phyloP scores from a whole-genome alignment of 2,113 vertebrate genomes.

The Mesembrinibis cayennensis region DNA sequence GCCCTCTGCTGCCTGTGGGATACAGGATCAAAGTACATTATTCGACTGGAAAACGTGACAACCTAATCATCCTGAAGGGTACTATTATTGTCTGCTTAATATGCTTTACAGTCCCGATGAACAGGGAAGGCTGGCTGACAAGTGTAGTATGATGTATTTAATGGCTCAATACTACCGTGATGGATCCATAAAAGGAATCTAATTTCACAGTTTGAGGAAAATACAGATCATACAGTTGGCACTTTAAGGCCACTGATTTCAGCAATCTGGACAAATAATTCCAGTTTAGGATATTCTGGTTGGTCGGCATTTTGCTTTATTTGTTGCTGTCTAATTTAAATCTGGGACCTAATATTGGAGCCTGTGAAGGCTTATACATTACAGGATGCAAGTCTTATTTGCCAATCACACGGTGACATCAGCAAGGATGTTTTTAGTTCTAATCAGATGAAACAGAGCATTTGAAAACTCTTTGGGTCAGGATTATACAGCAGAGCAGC shows the following conservation, averaged over 20 bases:
- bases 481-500: background rate
- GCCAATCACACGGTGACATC: background rate
- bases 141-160: slow-evolving; percentile 48
- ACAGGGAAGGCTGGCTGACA: slow-evolving; percentile 36
- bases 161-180: slow-evolving; percentile 33
- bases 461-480: background rate
- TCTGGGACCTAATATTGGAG: background rate
- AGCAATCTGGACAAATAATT: background rate
- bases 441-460: background rate
- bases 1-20: background rate
- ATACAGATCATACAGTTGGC: background rate
- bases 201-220: slow-evolving; percentile 41
- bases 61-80: slow-evolving; percentile 52
- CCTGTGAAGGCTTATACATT: background rate
- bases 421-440: background rate
- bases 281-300: background rate
- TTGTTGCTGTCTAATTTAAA: background rate
- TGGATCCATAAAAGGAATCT: slow-evolving; percentile 43
- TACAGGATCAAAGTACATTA: background rate
- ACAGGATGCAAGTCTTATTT: background rate
- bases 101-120: slow-evolving; percentile 37
- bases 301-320: background rate
- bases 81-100: slow-evolving; percentile 43
- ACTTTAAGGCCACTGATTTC: background rate
- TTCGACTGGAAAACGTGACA: background rate